A percentile compares a stretch with the other conserved stretches of the same genome.
These are phyloP conservation scores for Zaprionus capensis DNA, from an alignment of 1,140 invertebrate genomes.

Conservation along the genomic window DNA sequence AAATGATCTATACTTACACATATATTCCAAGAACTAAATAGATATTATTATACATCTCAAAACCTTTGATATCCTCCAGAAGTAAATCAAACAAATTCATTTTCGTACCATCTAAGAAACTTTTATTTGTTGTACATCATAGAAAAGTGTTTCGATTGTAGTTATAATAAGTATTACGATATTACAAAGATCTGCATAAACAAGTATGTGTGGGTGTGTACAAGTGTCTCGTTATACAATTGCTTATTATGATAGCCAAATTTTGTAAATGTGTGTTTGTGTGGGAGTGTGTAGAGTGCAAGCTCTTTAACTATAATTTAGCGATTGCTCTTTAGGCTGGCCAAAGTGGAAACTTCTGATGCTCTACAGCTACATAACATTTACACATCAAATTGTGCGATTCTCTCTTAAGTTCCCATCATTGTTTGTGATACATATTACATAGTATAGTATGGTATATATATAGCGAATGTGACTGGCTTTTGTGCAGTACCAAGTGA, in stretches of 20 bases:
- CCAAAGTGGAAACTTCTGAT: conserved; percentile 41
- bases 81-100: neutral
- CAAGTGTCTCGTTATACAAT: conserved; percentile 9
- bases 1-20: neutral
- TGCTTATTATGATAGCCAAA: conserved; percentile 27
- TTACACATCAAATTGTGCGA: conserved; percentile 21
- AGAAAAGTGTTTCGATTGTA: conserved; percentile 62
- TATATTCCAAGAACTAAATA: neutral
- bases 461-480: conserved; percentile 41
- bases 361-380: conserved; percentile 55
- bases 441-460: conserved; percentile 24
- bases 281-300: conserved; percentile 18
- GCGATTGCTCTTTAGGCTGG: conserved; percentile 43
- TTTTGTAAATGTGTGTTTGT: conserved; percentile 22
- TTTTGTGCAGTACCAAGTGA: conserved; percentile 17
- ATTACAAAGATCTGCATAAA: conserved; percentile 64
- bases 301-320: conserved; percentile 35
- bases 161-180: conserved; percentile 67
- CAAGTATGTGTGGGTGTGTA: conserved; percentile 28
- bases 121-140: conserved; percentile 64
- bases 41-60: neutral
- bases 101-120: conserved; percentile 57
- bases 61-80: neutral
- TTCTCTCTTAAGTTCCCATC: neutral
- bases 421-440: conserved; percentile 3